Evolutionary conservation across 1,140 invertebrate species (phyloP).

Genomic region (Tetragnatha versicolor): DNA sequence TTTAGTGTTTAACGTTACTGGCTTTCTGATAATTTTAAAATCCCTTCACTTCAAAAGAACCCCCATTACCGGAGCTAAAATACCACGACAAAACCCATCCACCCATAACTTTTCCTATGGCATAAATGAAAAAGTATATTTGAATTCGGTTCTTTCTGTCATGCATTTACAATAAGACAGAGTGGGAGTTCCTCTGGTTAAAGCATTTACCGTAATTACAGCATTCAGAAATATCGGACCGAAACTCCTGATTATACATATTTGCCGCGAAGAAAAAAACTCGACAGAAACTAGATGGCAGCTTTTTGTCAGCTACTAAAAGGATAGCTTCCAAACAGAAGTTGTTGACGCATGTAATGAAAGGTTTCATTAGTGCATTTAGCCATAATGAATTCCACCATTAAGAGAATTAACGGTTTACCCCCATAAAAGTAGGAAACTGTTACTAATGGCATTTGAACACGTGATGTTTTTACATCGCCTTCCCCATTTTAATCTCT

Average conservation of each 20-base stretch:
- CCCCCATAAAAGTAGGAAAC: constrained; percentile 23
- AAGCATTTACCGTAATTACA: too few species aligned
- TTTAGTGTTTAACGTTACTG: too few species aligned
- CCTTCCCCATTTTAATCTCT: constrained; percentile 15
- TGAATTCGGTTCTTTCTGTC: too few species aligned
- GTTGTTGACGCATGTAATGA: constrained; percentile 49
- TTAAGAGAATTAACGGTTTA: constrained; percentile 49
- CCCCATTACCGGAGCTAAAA: too few species aligned
- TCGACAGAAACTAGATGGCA: neutral
- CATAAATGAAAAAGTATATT: too few species aligned
- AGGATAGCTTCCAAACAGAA: constrained; percentile 8
- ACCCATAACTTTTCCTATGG: too few species aligned
- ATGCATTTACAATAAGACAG: too few species aligned
- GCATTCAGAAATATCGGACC: too few species aligned
- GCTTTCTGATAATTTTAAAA: too few species aligned
- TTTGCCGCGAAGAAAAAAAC: neutral
- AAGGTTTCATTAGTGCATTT: constrained; percentile 47
- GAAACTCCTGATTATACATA: neutral
- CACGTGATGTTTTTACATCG: constrained; percentile 32
- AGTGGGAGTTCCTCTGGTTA: too few species aligned
- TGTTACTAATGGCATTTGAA: constrained; percentile 38
- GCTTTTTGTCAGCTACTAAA: constrained; percentile 7
- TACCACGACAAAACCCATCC: too few species aligned
- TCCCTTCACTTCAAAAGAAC: too few species aligned
- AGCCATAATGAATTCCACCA: constrained; percentile 41